Conservation (phyloP, 1,140 invertebrate genomes). For the Papilio aristodemus region DNA sequence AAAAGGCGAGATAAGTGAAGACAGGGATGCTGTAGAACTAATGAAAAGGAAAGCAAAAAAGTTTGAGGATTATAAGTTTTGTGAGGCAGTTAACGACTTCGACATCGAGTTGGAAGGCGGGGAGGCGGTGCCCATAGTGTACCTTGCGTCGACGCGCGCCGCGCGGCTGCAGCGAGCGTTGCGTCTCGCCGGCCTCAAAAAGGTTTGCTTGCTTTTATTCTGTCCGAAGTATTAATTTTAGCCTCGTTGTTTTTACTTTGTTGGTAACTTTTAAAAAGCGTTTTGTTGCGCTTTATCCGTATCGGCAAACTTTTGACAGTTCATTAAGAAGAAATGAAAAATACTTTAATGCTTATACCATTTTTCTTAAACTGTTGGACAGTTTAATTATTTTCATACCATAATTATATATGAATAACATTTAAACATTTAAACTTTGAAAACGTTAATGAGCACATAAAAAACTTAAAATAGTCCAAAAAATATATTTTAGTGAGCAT, state of each 20-base stretch:
- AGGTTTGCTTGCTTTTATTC: conserved; percentile 52
- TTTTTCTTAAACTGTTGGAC: not conserved
- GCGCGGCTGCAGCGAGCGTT: conserved; percentile 67
- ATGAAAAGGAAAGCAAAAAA: conserved; percentile 68
- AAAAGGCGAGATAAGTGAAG: conserved; percentile 63
- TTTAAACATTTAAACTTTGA: not conserved
- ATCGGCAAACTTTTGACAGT: conserved; percentile 42
- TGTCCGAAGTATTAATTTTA: conserved; percentile 26
- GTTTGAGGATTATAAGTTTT: conserved; percentile 73
- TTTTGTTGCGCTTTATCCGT: conserved; percentile 36
- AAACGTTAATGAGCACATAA: not conserved
- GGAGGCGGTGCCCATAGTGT: conserved; percentile 70
- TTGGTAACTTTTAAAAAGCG: conserved; percentile 15
- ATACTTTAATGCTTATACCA: conserved; percentile 20
- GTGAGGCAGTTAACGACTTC: conserved; percentile 72
- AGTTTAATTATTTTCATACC: conserved; percentile 4
- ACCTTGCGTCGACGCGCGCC: conserved; percentile 65
- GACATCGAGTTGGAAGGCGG: conserved; percentile 66
- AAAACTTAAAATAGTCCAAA: too few species aligned
- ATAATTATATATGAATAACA: conserved; percentile 9
- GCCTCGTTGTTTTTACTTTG: conserved; percentile 11
- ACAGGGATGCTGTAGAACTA: conserved; percentile 55
- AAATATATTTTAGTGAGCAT: too few species aligned
- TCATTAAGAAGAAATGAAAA: conserved; percentile 34
- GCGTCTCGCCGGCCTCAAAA: conserved; percentile 65